phyloP scores from a whole-genome alignment of 2,113 vertebrate species.

The Dolichotis patagonum region DNA sequence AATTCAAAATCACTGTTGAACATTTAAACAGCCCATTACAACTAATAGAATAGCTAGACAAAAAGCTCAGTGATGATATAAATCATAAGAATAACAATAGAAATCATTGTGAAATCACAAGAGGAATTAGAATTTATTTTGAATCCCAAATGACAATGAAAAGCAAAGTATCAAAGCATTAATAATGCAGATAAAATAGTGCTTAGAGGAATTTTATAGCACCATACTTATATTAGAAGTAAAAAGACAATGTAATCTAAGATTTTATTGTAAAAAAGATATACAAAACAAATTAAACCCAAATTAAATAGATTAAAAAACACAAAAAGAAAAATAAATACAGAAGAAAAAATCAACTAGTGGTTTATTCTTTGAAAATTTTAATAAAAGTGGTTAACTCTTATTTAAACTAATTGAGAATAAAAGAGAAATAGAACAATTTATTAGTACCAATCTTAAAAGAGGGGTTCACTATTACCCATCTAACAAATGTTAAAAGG shows the following conservation, averaged over 20 bases:
- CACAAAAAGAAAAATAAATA: not conserved
- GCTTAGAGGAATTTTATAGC: not conserved
- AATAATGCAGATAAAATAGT: not conserved
- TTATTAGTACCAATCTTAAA: not conserved
- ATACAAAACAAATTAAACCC: not conserved
- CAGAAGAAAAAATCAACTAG: not conserved
- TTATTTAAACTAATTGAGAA: not conserved
- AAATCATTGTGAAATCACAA: not conserved
- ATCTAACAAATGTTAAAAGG: not conserved
- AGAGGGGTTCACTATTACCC: not conserved
- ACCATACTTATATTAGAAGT: not conserved
- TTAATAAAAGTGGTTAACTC: not conserved
- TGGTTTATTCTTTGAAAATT: not conserved
- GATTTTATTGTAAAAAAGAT: not conserved
- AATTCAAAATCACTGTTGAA: not conserved
- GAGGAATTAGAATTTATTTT: conserved; percentile 21
- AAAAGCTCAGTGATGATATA: not conserved
- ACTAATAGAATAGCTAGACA: not conserved
- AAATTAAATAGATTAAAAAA: not conserved
- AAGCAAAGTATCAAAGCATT: not conserved
- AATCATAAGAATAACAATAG: not conserved
- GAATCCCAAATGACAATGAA: not conserved
- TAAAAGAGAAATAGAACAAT: not conserved
- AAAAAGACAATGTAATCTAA: not conserved
- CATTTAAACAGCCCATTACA: not conserved